Evolutionary conservation across 2,113 vertebrate species (phyloP).

Genomic region (Urocolius indicus): DNA sequence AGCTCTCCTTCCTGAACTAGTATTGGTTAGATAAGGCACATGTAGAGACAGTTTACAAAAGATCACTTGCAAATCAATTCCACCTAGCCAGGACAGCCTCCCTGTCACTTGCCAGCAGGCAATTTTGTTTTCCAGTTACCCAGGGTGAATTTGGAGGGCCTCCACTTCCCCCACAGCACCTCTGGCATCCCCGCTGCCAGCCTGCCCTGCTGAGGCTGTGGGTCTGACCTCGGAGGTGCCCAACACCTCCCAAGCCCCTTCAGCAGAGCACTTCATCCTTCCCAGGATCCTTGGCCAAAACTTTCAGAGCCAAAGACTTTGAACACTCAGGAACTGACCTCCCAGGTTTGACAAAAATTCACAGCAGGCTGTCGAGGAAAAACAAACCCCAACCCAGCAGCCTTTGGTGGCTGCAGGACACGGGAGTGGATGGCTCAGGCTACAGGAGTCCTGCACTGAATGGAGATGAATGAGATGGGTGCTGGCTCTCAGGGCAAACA

Average conservation of each 20-base stretch:
- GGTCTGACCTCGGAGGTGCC: neutral
- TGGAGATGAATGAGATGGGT: neutral
- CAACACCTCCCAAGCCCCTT: neutral
- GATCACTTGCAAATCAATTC: conserved; percentile 44
- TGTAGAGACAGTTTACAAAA: conserved; percentile 36
- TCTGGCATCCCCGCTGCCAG: neutral
- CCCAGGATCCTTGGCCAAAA: neutral
- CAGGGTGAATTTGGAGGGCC: neutral
- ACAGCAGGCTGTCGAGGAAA: neutral
- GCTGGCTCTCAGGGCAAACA: neutral
- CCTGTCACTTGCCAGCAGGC: neutral
- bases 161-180: neutral
- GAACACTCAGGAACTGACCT: neutral
- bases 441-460: neutral
- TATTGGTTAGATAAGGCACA: conserved; percentile 59
- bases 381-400: neutral
- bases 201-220: neutral
- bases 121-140: conserved; percentile 18
- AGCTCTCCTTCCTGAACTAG: neutral
- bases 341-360: neutral
- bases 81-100: neutral
- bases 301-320: neutral
- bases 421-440: conserved; percentile 16
- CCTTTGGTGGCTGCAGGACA: neutral
- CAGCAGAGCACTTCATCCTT: neutral